phyloP scores from a whole-genome alignment of 2,888 invertebrate species.

The Acleris cristana region DNA sequence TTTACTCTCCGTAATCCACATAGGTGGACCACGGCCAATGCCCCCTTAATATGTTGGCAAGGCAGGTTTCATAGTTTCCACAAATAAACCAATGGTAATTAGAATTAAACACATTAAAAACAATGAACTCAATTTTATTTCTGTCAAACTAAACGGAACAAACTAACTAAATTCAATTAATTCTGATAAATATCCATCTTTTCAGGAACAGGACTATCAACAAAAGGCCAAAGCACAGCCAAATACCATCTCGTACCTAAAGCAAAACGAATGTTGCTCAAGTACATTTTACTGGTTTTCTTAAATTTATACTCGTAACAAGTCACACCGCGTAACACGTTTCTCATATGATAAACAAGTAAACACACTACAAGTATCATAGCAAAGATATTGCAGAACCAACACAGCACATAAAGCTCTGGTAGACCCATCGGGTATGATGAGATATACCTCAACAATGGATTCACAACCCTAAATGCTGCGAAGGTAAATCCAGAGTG shows the following conservation, averaged over 20 bases:
- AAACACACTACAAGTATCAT: slow-evolving; percentile 52
- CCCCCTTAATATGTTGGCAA: too few relatives aligned
- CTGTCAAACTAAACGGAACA: too few relatives aligned
- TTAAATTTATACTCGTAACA: slow-evolving; percentile 69
- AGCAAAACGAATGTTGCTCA: slow-evolving; percentile 86
- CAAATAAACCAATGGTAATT: too few relatives aligned
- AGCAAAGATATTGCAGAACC: slow-evolving; percentile 53
- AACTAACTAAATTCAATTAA: too few relatives aligned
- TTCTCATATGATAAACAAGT: slow-evolving; percentile 66
- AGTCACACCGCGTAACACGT: slow-evolving; percentile 80
- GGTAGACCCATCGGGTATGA: slow-evolving; percentile 48
- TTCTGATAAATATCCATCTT: too few relatives aligned
- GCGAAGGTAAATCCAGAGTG: slow-evolving; percentile 49
- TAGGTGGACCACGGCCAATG: too few relatives aligned
- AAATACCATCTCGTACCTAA: slow-evolving; percentile 89
- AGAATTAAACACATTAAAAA: too few relatives aligned
- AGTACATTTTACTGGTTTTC: slow-evolving; percentile 84
- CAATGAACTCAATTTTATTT: too few relatives aligned
- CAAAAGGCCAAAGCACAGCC: slow-evolving; percentile 87
- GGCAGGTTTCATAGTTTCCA: too few relatives aligned
- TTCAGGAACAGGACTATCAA: slow-evolving; percentile 85
- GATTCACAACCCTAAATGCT: slow-evolving; percentile 53
- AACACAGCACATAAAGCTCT: slow-evolving; percentile 56
- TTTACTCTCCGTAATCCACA: too few relatives aligned
- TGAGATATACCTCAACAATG: slow-evolving; percentile 49